A percentile compares a stretch with the other conserved stretches of the same genome.
These are phyloP conservation scores for Pangasius sanitwongsei DNA, from an alignment of 2,797 vertebrate genomes.

Conservation along the genomic window DNA sequence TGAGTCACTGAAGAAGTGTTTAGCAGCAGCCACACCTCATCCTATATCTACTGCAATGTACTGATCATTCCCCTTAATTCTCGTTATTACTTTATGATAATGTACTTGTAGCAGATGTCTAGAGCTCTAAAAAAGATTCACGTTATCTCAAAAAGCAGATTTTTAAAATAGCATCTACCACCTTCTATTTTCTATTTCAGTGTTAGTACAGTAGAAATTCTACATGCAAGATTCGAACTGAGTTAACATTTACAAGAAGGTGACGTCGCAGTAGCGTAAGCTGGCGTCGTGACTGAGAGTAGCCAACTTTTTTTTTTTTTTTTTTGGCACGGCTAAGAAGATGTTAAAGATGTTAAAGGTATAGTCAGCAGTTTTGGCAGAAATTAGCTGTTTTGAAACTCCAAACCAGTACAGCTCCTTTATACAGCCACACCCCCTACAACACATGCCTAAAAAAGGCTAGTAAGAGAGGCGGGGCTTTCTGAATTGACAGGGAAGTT, in stretches of 20 bases:
- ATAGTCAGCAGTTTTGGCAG: slow-evolving; percentile 7
- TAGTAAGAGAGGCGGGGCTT: not conserved
- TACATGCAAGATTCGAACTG: slow-evolving; percentile 41
- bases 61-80: not conserved
- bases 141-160: not conserved
- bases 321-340: slow-evolving; percentile 24
- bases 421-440: not conserved
- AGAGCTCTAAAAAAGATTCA: not conserved
- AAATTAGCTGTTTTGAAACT: slow-evolving; percentile 6
- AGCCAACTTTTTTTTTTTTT: not conserved
- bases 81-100: not conserved
- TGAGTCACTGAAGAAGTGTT: not conserved
- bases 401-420: not conserved
- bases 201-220: slow-evolving; percentile 34
- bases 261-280: slow-evolving; percentile 13
- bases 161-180: slow-evolving; percentile 13
- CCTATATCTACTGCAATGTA: slow-evolving; percentile 11
- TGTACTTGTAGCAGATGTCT: not conserved
- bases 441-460: not conserved
- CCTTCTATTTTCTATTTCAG: slow-evolving; percentile 29
- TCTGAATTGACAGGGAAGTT: not conserved
- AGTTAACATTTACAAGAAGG: slow-evolving; percentile 44
- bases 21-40: slow-evolving; percentile 28
- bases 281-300: slow-evolving; percentile 13
- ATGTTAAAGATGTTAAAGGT: slow-evolving; percentile 24